Percentiles rank a stretch among this genome's conserved stretches.
Evolutionary conservation across 2,113 vertebrate genomes (phyloP).

Genomic region (Thunnus maccoyii): DNA sequence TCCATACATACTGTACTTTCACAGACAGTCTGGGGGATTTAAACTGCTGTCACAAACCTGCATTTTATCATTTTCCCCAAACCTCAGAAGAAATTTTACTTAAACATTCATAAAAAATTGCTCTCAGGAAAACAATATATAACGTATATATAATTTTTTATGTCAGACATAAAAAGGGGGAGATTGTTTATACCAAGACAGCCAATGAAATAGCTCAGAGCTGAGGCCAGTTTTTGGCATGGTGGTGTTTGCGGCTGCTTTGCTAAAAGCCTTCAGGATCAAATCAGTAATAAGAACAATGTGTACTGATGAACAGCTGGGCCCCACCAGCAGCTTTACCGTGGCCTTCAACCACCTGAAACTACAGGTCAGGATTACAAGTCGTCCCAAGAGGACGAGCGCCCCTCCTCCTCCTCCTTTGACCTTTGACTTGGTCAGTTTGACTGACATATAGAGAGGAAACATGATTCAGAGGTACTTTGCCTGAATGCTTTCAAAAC

Average conservation of each 20-base stretch:
- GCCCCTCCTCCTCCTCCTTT: neutral
- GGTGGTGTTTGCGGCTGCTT: slow-evolving; percentile 38
- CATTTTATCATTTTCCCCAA: slow-evolving; percentile 38
- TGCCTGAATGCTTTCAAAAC: slow-evolving; percentile 56
- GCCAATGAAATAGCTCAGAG: neutral
- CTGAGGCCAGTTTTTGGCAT: slow-evolving; percentile 16
- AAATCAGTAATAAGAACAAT: slow-evolving; percentile 73
- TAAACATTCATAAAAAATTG: slow-evolving; percentile 37
- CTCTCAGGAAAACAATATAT: neutral
- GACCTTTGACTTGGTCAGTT: slow-evolving; percentile 82
- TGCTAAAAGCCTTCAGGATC: slow-evolving; percentile 56
- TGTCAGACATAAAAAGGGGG: neutral
- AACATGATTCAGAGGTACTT: slow-evolving; percentile 60
- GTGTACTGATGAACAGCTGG: slow-evolving; percentile 53
- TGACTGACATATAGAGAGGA: slow-evolving; percentile 74
- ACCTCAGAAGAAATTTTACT: neutral
- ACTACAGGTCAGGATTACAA: slow-evolving; percentile 75
- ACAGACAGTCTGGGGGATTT: slow-evolving; percentile 48
- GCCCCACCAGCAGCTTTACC: slow-evolving; percentile 33
- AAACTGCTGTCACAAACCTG: slow-evolving; percentile 33
- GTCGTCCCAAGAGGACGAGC: slow-evolving; percentile 60
- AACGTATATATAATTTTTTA: neutral
- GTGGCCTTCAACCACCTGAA: slow-evolving; percentile 70
- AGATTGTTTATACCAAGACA: slow-evolving; percentile 44
- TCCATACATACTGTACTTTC: slow-evolving; percentile 44